Evolutionary conservation across 92 coral and sea anemone genomes (phyloP), one percentile per base, ranked within the genome.

Genomic region (Anthopleura xanthogrammica): DNA sequence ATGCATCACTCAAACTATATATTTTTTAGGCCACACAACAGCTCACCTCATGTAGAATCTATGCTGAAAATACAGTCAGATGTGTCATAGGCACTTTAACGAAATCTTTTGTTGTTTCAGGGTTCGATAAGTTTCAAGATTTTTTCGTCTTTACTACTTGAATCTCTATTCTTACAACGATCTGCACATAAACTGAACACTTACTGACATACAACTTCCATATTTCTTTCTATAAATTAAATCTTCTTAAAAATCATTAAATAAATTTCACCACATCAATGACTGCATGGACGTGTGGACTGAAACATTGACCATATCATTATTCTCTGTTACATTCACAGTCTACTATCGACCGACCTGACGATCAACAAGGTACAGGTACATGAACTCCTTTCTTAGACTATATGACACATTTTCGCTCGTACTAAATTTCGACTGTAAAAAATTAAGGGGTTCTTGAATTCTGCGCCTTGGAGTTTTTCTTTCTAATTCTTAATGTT

Each of bases 321-420:
- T 74, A 13, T 60, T 83, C 74, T 83, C 39, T 83, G n/a, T 60
- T 76, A 62, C 72, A 54, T 75, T 60, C 77, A 84, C 87, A 84
- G 87, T 84, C 87, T 64, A 62, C 66, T 11, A 77, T 84, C 17
- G 56, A 77, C 77, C 81, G 87, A 84, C 87, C 87, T 72, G 82
- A 84, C 87, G 58, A 20, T 41, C 66, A 41, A 22, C 79, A 84
- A 77, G 87, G 87, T 74, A 76, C 62, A 14, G 58, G 58, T 54
- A 11, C 58, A 57, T 50, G 40, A 46, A 50, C 62, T n/a, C 56
- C 80, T 52, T 42, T 79, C 70, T 60, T 16, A 3, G 41, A 54
- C 68, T 29, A 62, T 20, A 6, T 62, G 64, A 58, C 16, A 57
- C 62, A 57, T 57, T 4, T 19, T 14, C 6, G n/a, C 4, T 58